Evolutionary conservation across 2,888 invertebrate genomes (phyloP).

Genomic region (Lomographa bimaculata): DNA sequence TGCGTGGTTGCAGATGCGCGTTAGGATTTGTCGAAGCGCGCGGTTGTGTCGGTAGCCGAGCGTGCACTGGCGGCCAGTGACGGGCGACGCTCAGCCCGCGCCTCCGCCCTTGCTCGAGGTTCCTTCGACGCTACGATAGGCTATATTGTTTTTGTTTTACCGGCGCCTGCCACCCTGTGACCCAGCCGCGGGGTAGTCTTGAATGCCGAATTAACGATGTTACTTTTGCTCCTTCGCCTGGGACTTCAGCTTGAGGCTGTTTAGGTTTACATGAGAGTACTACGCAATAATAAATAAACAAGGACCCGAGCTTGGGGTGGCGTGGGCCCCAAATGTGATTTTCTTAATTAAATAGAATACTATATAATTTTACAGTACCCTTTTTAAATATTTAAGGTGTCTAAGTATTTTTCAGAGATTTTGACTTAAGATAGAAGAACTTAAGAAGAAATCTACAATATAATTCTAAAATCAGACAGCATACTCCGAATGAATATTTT

Average conservation of each 20-base stretch:
- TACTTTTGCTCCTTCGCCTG: slow-evolving; percentile 33
- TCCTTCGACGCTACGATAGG: slow-evolving; percentile 27
- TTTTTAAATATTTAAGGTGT: no score
- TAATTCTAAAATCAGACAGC: no score
- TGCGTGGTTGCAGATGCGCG: slow-evolving; percentile 56
- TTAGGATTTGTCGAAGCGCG: slow-evolving; percentile 51
- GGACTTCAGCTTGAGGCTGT: slow-evolving; percentile 24
- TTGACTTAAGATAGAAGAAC: no score
- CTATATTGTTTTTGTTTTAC: slow-evolving; percentile 33
- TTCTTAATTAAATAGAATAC: slow-evolving; percentile 1
- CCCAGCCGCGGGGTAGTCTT: slow-evolving; percentile 26
- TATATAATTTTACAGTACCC: no score
- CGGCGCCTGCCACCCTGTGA: slow-evolving; percentile 46
- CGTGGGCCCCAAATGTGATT: not conserved
- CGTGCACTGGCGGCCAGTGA: slow-evolving; percentile 61
- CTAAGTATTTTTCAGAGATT: no score
- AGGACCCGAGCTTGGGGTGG: slow-evolving; percentile 2
- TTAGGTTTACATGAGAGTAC: slow-evolving; percentile 13
- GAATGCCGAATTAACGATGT: slow-evolving; percentile 35
- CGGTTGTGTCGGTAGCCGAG: slow-evolving; percentile 58
- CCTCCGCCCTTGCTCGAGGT: slow-evolving; percentile 47
- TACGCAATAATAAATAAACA: slow-evolving; percentile 4
- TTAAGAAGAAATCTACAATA: no score
- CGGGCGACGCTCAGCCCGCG: slow-evolving; percentile 35
- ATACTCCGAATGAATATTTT: no score